Conservation (phyloP, 2,797 vertebrate genomes). For the Acrossocheilus fasciatus region DNA sequence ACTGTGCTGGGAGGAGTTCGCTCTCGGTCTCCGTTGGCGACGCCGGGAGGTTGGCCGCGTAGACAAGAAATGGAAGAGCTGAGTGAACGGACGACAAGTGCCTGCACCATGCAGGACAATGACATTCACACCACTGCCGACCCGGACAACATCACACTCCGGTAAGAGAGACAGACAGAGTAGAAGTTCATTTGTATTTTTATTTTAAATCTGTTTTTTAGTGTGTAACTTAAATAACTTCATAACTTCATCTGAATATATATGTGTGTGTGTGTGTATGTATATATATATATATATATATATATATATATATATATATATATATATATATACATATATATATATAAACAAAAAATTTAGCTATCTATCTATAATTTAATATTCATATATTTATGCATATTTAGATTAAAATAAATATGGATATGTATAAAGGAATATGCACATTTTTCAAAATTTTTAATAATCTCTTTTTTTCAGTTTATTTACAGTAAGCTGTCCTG, state of each 20-base stretch:
- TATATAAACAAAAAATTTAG: no score
- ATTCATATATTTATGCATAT: no score
- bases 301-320: background rate
- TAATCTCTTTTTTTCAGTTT: background rate
- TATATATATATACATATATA: background rate
- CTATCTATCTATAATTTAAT: no score
- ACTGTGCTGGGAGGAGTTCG: conserved; percentile 61
- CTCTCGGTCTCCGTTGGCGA: conserved; percentile 60
- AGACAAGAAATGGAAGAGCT: conserved; percentile 71
- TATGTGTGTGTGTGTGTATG: no score
- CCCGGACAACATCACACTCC: conserved; percentile 66
- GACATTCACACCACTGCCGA: conserved; percentile 51
- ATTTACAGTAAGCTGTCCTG: background rate
- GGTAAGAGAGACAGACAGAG: conserved; percentile 62
- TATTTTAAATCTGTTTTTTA: background rate
- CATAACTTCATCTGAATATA: background rate
- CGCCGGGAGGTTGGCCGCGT: conserved; percentile 56
- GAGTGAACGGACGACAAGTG: conserved; percentile 67
- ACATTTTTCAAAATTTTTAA: no score
- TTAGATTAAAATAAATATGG: no score
- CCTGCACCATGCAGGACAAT: conserved; percentile 71
- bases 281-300: background rate
- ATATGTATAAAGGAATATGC: no score
- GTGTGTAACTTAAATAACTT: conserved; percentile 14
- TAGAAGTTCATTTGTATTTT: background rate